These are phyloP conservation scores for Gadus macrocephalus DNA, from an alignment of 2,113 vertebrate genomes.

Conservation along the genomic window DNA sequence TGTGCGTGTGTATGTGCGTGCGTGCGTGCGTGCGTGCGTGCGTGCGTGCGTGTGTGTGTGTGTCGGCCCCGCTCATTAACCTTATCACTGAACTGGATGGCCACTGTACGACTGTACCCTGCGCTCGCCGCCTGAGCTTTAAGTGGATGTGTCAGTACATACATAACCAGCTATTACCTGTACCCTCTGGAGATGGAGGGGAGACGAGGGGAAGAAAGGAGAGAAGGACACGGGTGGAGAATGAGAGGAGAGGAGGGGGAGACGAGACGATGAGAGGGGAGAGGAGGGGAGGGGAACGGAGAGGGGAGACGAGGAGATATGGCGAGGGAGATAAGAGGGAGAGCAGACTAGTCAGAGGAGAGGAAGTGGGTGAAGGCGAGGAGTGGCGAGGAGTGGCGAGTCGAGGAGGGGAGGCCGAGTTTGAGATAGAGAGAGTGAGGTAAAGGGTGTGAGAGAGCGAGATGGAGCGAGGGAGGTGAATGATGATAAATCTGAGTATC, in stretches of 20 bases:
- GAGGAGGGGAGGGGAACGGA: neutral
- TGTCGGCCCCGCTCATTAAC: constrained; percentile 61
- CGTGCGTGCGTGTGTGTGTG: constrained; percentile 48
- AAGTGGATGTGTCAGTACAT: constrained; percentile 59
- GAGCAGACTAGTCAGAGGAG: neutral
- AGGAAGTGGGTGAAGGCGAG: constrained; percentile 4
- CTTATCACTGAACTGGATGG: constrained; percentile 54
- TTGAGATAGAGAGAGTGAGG: too few relatives aligned
- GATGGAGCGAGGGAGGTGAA: constrained; percentile 24
- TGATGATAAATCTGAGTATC: constrained; percentile 57
- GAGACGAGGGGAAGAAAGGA: neutral
- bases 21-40: constrained; percentile 46
- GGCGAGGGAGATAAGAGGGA: too few relatives aligned
- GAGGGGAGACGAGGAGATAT: too few relatives aligned
- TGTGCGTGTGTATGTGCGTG: constrained; percentile 47
- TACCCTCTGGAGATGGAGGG: constrained; percentile 8
- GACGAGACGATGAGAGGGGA: neutral
- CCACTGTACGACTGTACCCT: constrained; percentile 39
- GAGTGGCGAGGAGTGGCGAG: too few relatives aligned
- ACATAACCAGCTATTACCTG: constrained; percentile 42
- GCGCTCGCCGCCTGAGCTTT: constrained; percentile 36
- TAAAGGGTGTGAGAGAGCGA: constrained; percentile 2
- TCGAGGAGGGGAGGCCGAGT: constrained; percentile 19
- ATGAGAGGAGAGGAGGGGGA: neutral
- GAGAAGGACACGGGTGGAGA: too few relatives aligned